Evolutionary conservation across 2,113 vertebrate species (phyloP), one percentile per base, ranked within the genome.

Genomic region (Menidia beryllina): DNA sequence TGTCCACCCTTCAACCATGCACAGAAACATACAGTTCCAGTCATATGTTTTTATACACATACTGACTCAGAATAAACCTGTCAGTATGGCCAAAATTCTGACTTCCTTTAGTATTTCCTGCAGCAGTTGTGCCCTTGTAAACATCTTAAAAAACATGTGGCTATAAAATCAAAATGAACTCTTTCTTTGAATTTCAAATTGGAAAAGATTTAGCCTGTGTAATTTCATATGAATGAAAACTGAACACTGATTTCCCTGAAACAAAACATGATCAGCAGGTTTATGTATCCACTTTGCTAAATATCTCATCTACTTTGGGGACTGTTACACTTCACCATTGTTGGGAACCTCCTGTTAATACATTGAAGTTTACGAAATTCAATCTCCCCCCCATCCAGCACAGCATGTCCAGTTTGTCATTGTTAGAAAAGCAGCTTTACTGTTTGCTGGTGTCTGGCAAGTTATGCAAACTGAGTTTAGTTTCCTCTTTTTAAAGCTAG

Each of bases 381-480:
- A 36, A 15, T 34, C 6, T 15, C 54, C 19, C 0, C n/a, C 17
- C 41, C 41, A 45, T n/a, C n/a, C n/a, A n/a, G n/a, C n/a, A n/a
- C n/a, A n/a, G n/a, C n/a, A n/a, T n/a, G n/a, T n/a, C n/a, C 30
- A 34, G 7, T 34, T 34, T 34, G 30, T 34, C 30, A 34, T 10
- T 34, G 30, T 34, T 34, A 34, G 30, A 34, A 34, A 34, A 52
- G 62, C 24, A 21, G 24, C 34, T 55, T 43, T 15, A 7, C 11
- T 39, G 30, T 19, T 64, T 26, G 2, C 10, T 39, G 21, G 24
- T 17, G 25, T 27, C 25, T 52, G 25, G 34, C 21, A 39, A 65
- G 62, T 41, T 41, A 53, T 15, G 14, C 15, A 15, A 64, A n/a
- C 39, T n/a, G 30, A 25, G 11, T 49, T 64, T 21, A 63, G 20